Evolutionary conservation across 2,888 invertebrate species (phyloP).

Genomic region (Drosophila limbata): DNA sequence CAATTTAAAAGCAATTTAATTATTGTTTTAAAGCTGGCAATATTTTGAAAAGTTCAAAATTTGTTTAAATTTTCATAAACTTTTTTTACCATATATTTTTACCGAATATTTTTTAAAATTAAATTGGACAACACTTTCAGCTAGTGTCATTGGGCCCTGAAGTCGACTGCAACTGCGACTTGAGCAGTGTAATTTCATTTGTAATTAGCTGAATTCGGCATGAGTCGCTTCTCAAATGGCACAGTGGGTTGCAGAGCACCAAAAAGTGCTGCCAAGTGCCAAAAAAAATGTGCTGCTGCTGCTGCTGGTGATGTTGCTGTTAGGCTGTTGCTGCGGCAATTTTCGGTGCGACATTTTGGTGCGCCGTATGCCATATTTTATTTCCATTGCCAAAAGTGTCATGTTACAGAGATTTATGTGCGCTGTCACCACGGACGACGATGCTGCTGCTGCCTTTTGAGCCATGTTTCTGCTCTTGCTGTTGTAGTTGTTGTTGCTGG

Average conservation of each 20-base stretch:
- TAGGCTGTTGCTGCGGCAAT: slow-evolving; percentile 44
- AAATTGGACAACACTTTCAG: slow-evolving; percentile 7
- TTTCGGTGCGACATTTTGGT: slow-evolving; percentile 82
- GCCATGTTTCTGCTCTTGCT: slow-evolving; percentile 53
- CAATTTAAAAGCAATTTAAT: too few relatives aligned
- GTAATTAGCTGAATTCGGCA: slow-evolving; percentile 76
- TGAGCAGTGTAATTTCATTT: slow-evolving; percentile 74
- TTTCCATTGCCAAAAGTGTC: slow-evolving; percentile 85
- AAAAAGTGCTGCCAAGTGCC: slow-evolving; percentile 46
- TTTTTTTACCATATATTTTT: too few relatives aligned
- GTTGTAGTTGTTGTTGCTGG: slow-evolving; percentile 25
- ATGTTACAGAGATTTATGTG: slow-evolving; percentile 85
- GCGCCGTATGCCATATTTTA: slow-evolving; percentile 84
- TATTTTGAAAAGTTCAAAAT: too few relatives aligned
- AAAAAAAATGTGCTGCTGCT: slow-evolving; percentile 35
- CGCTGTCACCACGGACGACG: slow-evolving; percentile 74
- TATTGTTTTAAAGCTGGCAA: too few relatives aligned
- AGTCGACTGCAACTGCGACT: slow-evolving; percentile 32
- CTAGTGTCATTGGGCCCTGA: slow-evolving; percentile 41
- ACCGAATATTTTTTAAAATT: too few relatives aligned
- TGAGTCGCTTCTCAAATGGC: slow-evolving; percentile 62
- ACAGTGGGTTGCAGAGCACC: slow-evolving; percentile 61
- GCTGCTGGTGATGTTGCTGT: slow-evolving; percentile 35
- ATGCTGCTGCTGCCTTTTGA: slow-evolving; percentile 60
- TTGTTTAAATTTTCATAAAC: too few relatives aligned